Evolutionary conservation across 2,888 invertebrate species (phyloP), one percentile per base, ranked within the genome.

Genomic region (Drosophila neonasuta): DNA sequence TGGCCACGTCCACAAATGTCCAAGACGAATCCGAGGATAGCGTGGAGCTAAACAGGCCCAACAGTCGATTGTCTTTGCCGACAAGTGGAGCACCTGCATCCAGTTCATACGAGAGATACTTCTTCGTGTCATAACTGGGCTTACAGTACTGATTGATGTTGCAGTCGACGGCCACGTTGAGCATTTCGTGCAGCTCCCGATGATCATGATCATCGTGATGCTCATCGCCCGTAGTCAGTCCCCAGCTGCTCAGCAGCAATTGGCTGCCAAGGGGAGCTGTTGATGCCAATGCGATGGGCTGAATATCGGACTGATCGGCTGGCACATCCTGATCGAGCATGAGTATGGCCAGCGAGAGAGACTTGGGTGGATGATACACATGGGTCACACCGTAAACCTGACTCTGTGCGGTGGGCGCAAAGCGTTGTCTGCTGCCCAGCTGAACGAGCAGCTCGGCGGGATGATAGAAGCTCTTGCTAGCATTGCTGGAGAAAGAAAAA

Each of bases 391-490:
- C 78, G 10, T 75, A 79, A 10, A 81, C 51, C 6, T 86, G 56
- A 0, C 83, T 83, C 48, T 84, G 67, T 2, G 66, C 56, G 2
- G 56, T 63, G 9, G 77, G 79, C 5, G 79, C 74, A 45, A 86
- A 82, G 5, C 82, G 77, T n/a, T 69, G 79, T 9, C 78, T 82
- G 67, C 81, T 83, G 44, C 88, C 89, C 70, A 90, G 49, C 29
- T 89, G 74, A 0, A 90, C 86, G 6, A 80, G 76, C 44, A 90
- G 62, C 56, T 90, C 88, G 5, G 90, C 79, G 0, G 90, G 90
- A 80, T 90, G 90, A 55, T 88, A 88, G 36, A 55, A 57, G 4
- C 24, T 32, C n/a, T 68, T 62, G 5, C 45, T 63, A 0, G 10
- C 62, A n/a, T 61, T 50, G 29, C 83, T 84, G n/a, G 20, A 7